phyloP scores from a whole-genome alignment of 2,888 invertebrate genomes.

The Orthonevra nobilis region DNA sequence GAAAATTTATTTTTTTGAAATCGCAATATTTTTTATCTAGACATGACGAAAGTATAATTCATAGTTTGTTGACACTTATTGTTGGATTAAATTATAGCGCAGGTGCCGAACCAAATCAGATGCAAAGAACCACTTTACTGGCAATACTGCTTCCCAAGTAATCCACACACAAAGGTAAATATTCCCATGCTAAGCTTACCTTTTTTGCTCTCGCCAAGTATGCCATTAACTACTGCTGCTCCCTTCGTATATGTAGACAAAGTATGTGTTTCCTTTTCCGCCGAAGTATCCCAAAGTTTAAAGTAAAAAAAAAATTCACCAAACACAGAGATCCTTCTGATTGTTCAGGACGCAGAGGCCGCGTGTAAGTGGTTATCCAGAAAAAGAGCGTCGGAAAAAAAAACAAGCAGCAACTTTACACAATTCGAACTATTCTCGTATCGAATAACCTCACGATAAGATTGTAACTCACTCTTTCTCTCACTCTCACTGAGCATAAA shows the following conservation, averaged over 20 bases:
- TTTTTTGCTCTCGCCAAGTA: slow-evolving; percentile 37
- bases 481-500: slow-evolving; percentile 20
- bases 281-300: no score
- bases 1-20: no score
- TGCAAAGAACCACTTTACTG: neutral
- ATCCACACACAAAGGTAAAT: slow-evolving; percentile 23
- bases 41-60: no score
- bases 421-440: slow-evolving; percentile 49
- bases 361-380: slow-evolving; percentile 15
- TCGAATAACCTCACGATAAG: slow-evolving; percentile 49
- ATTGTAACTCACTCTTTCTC: slow-evolving; percentile 54
- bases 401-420: slow-evolving; percentile 44
- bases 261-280: no score
- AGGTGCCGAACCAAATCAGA: no score
- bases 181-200: slow-evolving; percentile 54
- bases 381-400: neutral
- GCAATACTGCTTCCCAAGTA: slow-evolving; percentile 28
- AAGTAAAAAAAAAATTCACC: no score
- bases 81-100: no score
- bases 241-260: no score
- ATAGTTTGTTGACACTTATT: no score
- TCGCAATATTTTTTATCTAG: no score
- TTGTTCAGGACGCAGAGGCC: slow-evolving; percentile 16
- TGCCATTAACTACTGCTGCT: slow-evolving; percentile 21
- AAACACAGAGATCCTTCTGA: slow-evolving; percentile 36